These are phyloP conservation scores for Drosophila villosipedis DNA, from an alignment of 2,888 invertebrate species.

Conservation along the genomic window DNA sequence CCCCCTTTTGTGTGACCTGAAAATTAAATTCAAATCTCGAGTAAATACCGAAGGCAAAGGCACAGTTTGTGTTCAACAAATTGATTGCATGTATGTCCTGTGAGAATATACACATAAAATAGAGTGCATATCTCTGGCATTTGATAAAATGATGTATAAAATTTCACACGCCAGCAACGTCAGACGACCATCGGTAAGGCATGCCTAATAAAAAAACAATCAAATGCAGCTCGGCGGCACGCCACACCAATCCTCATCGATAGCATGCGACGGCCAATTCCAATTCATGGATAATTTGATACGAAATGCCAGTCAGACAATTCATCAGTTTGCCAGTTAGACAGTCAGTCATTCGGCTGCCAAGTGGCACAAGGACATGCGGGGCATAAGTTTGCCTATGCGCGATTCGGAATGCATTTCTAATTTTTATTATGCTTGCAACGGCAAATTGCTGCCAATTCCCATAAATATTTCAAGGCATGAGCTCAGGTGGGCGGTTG, in stretches of 20 bases:
- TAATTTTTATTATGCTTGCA: slow-evolving; percentile 69
- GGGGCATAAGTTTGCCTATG: slow-evolving; percentile 51
- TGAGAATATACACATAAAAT: slow-evolving; percentile 11
- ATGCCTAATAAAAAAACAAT: slow-evolving; percentile 52
- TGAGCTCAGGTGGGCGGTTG: neutral
- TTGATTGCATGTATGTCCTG: slow-evolving; percentile 66
- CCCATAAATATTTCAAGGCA: slow-evolving; percentile 51
- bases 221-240: slow-evolving; percentile 57
- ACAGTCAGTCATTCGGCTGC: slow-evolving; percentile 33
- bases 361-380: slow-evolving; percentile 72
- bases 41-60: slow-evolving; percentile 59
- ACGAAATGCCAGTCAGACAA: slow-evolving; percentile 52
- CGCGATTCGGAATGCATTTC: slow-evolving; percentile 69
- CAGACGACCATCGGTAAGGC: neutral
- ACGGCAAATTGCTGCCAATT: slow-evolving; percentile 53
- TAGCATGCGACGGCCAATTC: slow-evolving; percentile 62
- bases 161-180: slow-evolving; percentile 51
- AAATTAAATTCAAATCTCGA: slow-evolving; percentile 79
- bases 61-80: slow-evolving; percentile 59
- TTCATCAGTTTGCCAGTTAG: slow-evolving; percentile 22
- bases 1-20: slow-evolving; percentile 73
- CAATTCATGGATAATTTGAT: slow-evolving; percentile 78
- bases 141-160: slow-evolving; percentile 57
- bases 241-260: slow-evolving; percentile 56
- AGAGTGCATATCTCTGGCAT: slow-evolving; percentile 29